These are phyloP conservation scores for Neogale vison DNA, from an alignment of 2,113 vertebrate species.

Conservation along the genomic window DNA sequence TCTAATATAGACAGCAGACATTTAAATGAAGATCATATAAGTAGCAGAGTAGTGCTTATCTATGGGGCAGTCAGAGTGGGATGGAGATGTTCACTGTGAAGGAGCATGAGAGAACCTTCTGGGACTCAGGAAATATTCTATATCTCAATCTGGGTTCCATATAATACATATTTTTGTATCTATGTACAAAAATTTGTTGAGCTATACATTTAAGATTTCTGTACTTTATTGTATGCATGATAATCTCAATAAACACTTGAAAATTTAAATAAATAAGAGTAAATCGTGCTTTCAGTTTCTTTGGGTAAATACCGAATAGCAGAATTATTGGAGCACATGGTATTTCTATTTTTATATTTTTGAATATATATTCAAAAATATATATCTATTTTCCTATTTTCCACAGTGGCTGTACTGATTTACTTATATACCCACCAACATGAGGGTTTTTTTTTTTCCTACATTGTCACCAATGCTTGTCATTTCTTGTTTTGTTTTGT, in stretches of 20 bases:
- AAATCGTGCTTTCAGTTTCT: not conserved
- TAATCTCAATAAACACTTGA: not conserved
- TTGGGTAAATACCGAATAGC: not conserved
- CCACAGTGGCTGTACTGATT: not conserved
- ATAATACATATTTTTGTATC: not conserved
- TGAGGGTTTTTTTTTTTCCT: not conserved
- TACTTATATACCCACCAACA: not conserved
- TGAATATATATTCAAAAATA: too few relatives aligned
- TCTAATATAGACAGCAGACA: not conserved
- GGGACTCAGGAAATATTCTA: not conserved
- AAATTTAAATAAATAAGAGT: not conserved
- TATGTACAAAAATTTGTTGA: not conserved
- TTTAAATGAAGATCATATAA: not conserved
- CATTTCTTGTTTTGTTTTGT: not conserved
- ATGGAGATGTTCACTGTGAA: not conserved
- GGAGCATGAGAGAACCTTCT: not conserved
- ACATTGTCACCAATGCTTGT: not conserved
- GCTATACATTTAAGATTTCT: not conserved
- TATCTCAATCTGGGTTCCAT: not conserved
- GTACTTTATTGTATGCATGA: not conserved
- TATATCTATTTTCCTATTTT: too few relatives aligned
- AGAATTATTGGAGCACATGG: not conserved
- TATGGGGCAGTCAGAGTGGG: not conserved
- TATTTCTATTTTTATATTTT: not conserved
- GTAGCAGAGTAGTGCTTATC: not conserved